A percentile compares a stretch with the other conserved stretches of the same genome.
Evolutionary conservation across 2,797 vertebrate species (phyloP).

Genomic region (Micropoecilia bifurca): DNA sequence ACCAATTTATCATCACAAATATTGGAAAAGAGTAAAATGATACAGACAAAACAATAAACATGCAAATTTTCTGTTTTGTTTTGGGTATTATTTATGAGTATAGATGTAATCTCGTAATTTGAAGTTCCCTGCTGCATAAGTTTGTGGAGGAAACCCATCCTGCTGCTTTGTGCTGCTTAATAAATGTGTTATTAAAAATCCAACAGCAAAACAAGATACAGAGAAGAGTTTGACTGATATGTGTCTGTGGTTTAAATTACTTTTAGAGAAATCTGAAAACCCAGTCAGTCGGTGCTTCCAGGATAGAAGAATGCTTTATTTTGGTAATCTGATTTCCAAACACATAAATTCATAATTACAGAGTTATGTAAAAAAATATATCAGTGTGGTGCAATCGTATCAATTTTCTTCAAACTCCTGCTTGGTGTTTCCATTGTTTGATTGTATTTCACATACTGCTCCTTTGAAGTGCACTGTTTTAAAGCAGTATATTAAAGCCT

Average conservation of each 20-base stretch:
- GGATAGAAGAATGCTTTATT: background rate
- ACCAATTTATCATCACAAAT: background rate
- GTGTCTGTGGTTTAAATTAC: background rate
- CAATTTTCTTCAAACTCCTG: background rate
- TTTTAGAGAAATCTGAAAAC: background rate
- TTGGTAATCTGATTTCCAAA: background rate
- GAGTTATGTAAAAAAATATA: background rate
- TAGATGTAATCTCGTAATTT: background rate
- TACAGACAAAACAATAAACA: background rate
- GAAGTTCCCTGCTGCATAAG: background rate
- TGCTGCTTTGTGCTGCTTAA: background rate
- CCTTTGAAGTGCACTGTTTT: background rate
- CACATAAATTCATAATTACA: background rate
- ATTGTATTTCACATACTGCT: background rate
- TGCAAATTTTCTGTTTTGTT: background rate
- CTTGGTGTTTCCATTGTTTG: background rate
- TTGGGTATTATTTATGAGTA: background rate
- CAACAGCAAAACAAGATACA: constrained; percentile 1
- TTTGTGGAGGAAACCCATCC: background rate
- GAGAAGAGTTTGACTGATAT: background rate
- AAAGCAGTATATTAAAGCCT: background rate
- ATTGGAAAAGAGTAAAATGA: background rate
- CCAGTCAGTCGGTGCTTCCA: background rate
- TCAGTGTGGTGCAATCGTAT: background rate
- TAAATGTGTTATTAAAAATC: background rate